A percentile compares a stretch with the other conserved stretches of the same genome.
Evolutionary conservation across 2,113 vertebrate genomes (phyloP).

Genomic region (Leptobrachium ailaonicum): DNA sequence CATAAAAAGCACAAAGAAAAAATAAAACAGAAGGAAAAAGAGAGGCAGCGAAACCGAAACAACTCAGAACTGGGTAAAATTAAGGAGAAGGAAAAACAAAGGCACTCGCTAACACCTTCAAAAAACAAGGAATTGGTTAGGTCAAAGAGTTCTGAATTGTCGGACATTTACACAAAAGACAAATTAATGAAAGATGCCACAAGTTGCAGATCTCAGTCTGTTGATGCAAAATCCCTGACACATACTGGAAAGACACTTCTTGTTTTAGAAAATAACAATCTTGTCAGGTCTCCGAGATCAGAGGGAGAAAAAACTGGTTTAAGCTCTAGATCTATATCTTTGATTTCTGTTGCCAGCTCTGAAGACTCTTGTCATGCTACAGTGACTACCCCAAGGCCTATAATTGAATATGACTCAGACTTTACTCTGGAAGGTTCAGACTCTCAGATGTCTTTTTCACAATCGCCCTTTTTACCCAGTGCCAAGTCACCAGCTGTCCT

Average conservation of each 20-base stretch:
- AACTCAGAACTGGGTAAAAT: conserved; percentile 77
- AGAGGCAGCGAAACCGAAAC: conserved; percentile 84
- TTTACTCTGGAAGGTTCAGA: conserved; percentile 84
- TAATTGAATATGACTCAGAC: conserved; percentile 85
- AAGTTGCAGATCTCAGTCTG: conserved; percentile 78
- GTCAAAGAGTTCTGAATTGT: conserved; percentile 89
- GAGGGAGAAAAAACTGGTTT: conserved; percentile 82
- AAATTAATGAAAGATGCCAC: conserved; percentile 78
- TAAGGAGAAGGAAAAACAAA: conserved; percentile 83
- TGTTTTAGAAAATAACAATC: conserved; percentile 76
- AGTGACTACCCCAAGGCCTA: conserved; percentile 78
- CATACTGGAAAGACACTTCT: conserved; percentile 67
- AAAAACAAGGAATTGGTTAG: conserved; percentile 84
- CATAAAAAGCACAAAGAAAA: conserved; percentile 97
- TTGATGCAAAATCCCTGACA: conserved; percentile 76
- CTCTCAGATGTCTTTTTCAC: conserved; percentile 88
- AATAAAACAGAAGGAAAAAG: conserved; percentile 96
- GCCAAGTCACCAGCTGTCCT: conserved; percentile 84
- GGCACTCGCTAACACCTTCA: conserved; percentile 64
- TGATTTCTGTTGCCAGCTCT: conserved; percentile 89
- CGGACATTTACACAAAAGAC: conserved; percentile 76
- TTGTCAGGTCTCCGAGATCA: conserved; percentile 82
- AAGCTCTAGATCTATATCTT: conserved; percentile 86
- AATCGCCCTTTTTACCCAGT: conserved; percentile 80
- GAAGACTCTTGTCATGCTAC: conserved; percentile 89